phyloP scores from a whole-genome alignment of 2,113 vertebrate species.

The Scatophagus argus region DNA sequence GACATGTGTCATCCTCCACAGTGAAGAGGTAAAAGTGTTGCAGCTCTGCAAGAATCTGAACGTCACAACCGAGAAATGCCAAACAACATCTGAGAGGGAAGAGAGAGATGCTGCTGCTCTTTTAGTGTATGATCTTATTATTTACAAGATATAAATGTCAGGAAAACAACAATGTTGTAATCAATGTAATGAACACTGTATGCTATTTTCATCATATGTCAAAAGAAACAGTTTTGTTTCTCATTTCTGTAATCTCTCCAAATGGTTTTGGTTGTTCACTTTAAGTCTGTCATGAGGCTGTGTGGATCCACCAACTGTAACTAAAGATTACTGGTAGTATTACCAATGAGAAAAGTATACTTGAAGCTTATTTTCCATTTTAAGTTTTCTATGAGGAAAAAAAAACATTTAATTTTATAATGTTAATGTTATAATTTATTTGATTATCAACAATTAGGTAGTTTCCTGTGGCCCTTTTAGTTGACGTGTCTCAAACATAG shows the following conservation, averaged over 20 bases:
- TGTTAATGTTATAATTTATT: no score
- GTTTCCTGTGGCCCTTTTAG: not conserved
- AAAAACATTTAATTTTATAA: no score
- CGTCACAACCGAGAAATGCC: slow-evolving; percentile 45
- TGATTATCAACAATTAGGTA: no score
- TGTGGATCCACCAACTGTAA: not conserved
- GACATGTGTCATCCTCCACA: slow-evolving; percentile 53
- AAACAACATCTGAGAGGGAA: slow-evolving; percentile 8
- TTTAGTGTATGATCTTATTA: not conserved
- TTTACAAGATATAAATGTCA: not conserved
- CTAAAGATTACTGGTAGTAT: not conserved
- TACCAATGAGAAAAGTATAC: not conserved
- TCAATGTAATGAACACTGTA: not conserved
- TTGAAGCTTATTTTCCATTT: not conserved
- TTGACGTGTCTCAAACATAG: no score
- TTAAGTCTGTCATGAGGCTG: not conserved
- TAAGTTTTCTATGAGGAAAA: not conserved
- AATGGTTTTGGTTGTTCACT: not conserved
- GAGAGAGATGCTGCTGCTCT: not conserved
- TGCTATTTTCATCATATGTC: not conserved
- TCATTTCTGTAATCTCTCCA: not conserved
- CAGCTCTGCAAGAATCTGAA: slow-evolving; percentile 23
- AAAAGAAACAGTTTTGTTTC: not conserved
- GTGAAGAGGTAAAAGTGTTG: slow-evolving; percentile 26
- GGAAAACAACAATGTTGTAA: not conserved